Percentiles rank a stretch among this genome's conserved stretches.
Evolutionary conservation across 2,113 vertebrate species (phyloP).

Genomic region (Ivindomyrus marchei): DNA sequence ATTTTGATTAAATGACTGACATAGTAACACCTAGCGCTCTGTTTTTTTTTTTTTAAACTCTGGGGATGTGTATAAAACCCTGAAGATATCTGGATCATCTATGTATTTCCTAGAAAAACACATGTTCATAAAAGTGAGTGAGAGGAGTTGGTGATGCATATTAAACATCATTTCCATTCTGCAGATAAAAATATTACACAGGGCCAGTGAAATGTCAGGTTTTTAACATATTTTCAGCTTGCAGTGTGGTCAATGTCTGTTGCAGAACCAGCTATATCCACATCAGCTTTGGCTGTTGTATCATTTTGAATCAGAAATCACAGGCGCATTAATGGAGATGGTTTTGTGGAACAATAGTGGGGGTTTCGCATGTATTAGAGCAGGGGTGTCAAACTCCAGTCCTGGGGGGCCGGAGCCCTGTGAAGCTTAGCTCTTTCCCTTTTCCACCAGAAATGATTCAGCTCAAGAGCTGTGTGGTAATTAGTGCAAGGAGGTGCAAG

Average conservation of each 20-base stretch:
- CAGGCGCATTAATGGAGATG: not conserved
- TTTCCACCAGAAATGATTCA: too few species aligned
- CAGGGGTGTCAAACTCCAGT: too few species aligned
- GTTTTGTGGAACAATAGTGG: not conserved
- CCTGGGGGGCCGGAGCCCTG: too few species aligned
- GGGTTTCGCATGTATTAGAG: not conserved
- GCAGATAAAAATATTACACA: not conserved
- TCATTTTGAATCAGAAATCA: not conserved
- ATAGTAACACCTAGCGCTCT: not conserved
- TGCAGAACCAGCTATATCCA: not conserved
- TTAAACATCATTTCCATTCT: not conserved
- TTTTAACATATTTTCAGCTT: not conserved
- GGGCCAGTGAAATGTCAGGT: not conserved
- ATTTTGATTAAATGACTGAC: not conserved
- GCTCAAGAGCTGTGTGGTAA: too few species aligned
- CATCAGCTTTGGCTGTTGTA: not conserved
- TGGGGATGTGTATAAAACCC: not conserved
- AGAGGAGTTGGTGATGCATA: not conserved
- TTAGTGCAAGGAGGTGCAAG: too few species aligned
- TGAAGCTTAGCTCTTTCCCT: too few species aligned
- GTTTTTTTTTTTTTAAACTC: not conserved
- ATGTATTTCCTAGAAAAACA: not conserved
- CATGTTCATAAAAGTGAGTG: not conserved
- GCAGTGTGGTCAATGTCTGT: not conserved
- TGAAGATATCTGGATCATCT: not conserved